Base-by-base conservation (phyloP, 2,113 vertebrate genomes). In the Amphiprion ocellaris region DNA sequence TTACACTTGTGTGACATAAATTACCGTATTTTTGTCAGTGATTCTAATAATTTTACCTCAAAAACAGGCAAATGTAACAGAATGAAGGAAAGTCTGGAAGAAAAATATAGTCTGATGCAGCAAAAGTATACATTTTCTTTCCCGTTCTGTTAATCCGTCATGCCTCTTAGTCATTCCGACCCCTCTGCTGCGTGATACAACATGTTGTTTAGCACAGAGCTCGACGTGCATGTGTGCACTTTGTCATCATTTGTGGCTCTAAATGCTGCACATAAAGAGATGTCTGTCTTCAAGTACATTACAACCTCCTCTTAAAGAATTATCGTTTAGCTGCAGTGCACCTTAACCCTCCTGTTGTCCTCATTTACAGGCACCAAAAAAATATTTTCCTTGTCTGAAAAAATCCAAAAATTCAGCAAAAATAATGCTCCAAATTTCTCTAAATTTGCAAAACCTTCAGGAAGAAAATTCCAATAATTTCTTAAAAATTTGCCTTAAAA, bases 31-130 rank as follows among this genome's bases (percentile, higher is more conserved):
- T 12, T 23, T 53, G 44, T 44, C 3, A 17, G 5, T 53, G 23
- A 55, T 69, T 12, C 71, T 64, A 15, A 67, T 24, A 58, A 10
- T 56, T 47, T 17, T 47, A 56, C 46, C 7, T 67, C 23, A 17
- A 68, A 58, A 67, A 53, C 19, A 17, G 33, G 39, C 14, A 17
- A 44, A 68, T 5, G 52, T 60, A n/a, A 47, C 46, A 21, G 26
- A 19, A 19, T 21, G 11, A 1, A 64, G 0, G 3, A n/a, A 28
- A 14, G 6, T 15, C 6, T 55, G 15, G 19, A 15, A 23, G 16
- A 19, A 41, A n/a, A 53, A 17, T 11, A 19, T 44, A 1, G 10
- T 59, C 39, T 52, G 23, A 53, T 44, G 15, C 14, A 26, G 30
- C 30, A 39, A 2, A 37, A 9, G 17, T 50, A n/a, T 50, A 2